Conservation (phyloP, 1,140 invertebrate genomes). For the Pseudomyrmex sp. region DNA sequence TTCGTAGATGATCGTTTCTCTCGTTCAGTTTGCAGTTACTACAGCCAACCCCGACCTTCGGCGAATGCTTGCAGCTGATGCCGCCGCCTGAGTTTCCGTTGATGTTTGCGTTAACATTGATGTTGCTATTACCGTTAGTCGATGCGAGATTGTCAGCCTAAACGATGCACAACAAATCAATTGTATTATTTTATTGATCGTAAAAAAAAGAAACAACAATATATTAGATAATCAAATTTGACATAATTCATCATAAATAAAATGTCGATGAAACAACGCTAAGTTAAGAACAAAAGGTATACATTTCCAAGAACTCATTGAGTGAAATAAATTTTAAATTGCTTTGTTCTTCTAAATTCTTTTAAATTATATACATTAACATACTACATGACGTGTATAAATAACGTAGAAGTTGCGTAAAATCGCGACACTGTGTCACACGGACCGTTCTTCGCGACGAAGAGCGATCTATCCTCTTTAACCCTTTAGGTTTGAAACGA, state of each 20-base stretch:
- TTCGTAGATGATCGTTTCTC: slow-evolving; percentile 69
- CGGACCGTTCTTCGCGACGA: slow-evolving; percentile 31
- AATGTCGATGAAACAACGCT: not conserved
- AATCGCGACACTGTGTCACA: slow-evolving; percentile 2
- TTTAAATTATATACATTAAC: not conserved
- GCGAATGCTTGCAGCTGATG: slow-evolving; percentile 72
- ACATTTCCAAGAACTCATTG: not conserved
- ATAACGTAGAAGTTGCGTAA: slow-evolving; percentile 10
- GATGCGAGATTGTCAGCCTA: slow-evolving; percentile 68
- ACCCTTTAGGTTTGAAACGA: slow-evolving; percentile 55
- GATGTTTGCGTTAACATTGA: slow-evolving; percentile 74
- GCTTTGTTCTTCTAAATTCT: too few species aligned
- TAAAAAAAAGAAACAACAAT: not conserved
- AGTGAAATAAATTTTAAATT: not conserved
- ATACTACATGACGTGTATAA: not conserved
- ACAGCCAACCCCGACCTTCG: slow-evolving; percentile 69
- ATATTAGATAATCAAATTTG: not conserved
- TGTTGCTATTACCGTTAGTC: slow-evolving; percentile 76
- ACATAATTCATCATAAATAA: not conserved
- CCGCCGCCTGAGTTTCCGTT: slow-evolving; percentile 71
- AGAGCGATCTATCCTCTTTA: slow-evolving; percentile 55
- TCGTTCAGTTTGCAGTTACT: slow-evolving; percentile 69
- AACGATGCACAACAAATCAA: slow-evolving; percentile 28
- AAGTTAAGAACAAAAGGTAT: not conserved
- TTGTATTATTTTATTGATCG: not conserved